A percentile compares a stretch with the other conserved stretches of the same genome.
These are phyloP conservation scores for Osmerus eperlanus DNA, from an alignment of 2,113 vertebrate genomes.

Conservation along the genomic window DNA sequence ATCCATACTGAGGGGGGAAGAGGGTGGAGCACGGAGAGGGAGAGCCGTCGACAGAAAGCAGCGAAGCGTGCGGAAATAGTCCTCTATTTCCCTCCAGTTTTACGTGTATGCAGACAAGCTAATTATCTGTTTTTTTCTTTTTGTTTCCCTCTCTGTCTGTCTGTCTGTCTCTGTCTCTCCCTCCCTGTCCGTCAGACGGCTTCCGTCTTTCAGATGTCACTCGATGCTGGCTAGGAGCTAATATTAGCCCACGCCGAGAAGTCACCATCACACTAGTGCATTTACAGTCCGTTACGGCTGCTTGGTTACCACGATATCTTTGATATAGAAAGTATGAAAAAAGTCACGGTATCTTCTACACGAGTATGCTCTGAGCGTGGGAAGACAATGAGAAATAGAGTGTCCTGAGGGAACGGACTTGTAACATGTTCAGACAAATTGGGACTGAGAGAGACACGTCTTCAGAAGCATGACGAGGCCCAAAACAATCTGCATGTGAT, in stretches of 20 bases:
- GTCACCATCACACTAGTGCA: constrained; percentile 51
- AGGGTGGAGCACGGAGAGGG: neutral
- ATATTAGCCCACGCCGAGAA: constrained; percentile 61
- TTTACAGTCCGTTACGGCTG: constrained; percentile 57
- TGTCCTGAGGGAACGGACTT: constrained; percentile 49
- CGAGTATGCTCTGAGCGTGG: constrained; percentile 29
- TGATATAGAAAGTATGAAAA: constrained; percentile 73
- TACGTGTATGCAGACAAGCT: neutral
- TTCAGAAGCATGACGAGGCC: constrained; percentile 34
- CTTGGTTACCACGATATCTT: constrained; percentile 60
- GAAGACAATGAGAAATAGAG: constrained; percentile 60
- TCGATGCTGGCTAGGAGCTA: constrained; percentile 52
- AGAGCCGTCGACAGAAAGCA: constrained; percentile 40
- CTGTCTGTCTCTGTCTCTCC: constrained; percentile 33
- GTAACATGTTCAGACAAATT: constrained; percentile 50
- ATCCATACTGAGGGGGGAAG: constrained; percentile 19
- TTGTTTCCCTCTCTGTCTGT: neutral
- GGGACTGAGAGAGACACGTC: constrained; percentile 33
- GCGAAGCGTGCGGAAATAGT: constrained; percentile 54
- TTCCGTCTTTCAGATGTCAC: constrained; percentile 41
- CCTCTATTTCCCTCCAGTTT: constrained; percentile 12
- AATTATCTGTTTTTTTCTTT: neutral
- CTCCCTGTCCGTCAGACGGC: constrained; percentile 37
- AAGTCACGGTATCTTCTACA: constrained; percentile 30
- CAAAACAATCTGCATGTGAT: constrained; percentile 28